Conservation (phyloP, 1,140 invertebrate genomes). For the Cotesia glomerata region DNA sequence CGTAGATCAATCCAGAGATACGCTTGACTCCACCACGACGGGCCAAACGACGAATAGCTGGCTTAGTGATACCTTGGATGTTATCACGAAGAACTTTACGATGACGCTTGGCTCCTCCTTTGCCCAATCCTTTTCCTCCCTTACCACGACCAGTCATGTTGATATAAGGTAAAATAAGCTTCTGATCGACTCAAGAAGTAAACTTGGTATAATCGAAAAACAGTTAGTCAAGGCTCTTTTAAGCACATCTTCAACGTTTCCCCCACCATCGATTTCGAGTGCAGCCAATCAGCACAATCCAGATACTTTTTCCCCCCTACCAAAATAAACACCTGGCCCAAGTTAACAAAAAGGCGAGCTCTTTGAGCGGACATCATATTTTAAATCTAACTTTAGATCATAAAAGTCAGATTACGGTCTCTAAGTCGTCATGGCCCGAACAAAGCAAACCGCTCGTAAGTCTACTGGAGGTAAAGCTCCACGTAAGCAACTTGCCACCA, state of each 20-base stretch:
- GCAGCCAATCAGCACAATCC: no score
- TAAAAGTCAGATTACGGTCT: neutral
- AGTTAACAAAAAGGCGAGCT: neutral
- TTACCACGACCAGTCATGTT: neutral
- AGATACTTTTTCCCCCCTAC: no score
- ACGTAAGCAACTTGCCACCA: no score
- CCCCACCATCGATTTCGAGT: no score
- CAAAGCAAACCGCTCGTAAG: neutral
- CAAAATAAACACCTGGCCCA: no score
- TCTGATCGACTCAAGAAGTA: neutral
- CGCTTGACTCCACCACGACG: no score
- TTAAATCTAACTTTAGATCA: neutral
- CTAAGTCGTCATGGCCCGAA: neutral
- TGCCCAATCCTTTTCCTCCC: slow-evolving; percentile 8
- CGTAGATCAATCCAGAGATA: no score
- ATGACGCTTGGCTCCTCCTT: neutral
- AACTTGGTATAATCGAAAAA: neutral
- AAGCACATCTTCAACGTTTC: neutral
- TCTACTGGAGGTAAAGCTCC: neutral
- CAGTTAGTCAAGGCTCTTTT: neutral
- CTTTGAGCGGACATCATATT: neutral
- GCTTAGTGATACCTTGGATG: no score
- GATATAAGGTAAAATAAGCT: neutral
- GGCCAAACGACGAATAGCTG: no score
- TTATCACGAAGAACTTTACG: no score